Evolutionary conservation across 2,888 invertebrate genomes (phyloP).

Genomic region (Polydrusus tereticollis): DNA sequence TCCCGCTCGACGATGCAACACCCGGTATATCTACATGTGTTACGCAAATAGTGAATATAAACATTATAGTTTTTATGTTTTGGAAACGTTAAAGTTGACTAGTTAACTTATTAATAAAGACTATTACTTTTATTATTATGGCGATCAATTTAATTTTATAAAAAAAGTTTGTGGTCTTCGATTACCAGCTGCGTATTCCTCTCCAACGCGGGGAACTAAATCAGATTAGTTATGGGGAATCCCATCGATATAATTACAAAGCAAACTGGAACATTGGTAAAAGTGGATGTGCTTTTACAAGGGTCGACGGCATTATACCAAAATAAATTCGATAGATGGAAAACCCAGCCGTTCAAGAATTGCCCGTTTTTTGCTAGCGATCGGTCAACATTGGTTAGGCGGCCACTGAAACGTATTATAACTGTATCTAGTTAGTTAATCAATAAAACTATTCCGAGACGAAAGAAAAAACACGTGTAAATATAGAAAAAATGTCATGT

Average conservation of each 20-base stretch:
- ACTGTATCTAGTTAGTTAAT: background rate
- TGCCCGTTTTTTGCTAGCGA: background rate
- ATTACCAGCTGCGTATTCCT: background rate
- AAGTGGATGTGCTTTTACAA: background rate
- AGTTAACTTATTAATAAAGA: no score
- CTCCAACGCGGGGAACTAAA: background rate
- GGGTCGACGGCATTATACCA: background rate
- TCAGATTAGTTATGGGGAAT: constrained; percentile 1
- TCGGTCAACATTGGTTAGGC: background rate
- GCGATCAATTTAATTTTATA: no score
- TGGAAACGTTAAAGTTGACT: no score
- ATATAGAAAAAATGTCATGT: no score
- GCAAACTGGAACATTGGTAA: background rate
- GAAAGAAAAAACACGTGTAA: no score
- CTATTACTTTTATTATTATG: no score
- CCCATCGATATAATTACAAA: background rate
- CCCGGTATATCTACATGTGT: no score
- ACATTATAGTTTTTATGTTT: no score
- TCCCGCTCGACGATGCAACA: no score
- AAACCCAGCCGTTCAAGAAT: background rate
- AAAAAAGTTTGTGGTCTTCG: background rate
- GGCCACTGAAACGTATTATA: background rate
- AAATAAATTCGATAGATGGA: background rate
- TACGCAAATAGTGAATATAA: no score
- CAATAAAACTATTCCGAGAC: background rate